A percentile compares a stretch with the other conserved stretches of the same genome.
phyloP scores from a whole-genome alignment of 2,113 vertebrate species.

The Serinus canaria region DNA sequence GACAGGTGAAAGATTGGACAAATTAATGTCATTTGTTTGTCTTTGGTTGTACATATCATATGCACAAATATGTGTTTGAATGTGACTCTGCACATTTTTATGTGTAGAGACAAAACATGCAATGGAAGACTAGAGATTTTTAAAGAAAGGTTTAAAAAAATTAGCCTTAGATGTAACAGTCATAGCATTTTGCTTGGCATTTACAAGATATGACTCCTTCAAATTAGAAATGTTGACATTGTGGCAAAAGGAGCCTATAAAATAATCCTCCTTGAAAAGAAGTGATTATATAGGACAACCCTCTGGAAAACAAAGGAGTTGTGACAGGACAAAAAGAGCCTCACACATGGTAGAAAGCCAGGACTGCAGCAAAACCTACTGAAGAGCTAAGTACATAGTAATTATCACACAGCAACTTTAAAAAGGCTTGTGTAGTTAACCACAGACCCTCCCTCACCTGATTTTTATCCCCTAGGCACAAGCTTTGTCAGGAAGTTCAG shows the following conservation, averaged over 20 bases:
- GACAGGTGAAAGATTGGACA: neutral
- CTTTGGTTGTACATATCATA: neutral
- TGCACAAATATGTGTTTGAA: neutral
- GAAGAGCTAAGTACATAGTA: neutral
- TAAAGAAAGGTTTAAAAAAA: neutral
- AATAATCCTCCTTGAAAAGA: neutral
- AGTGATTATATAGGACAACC: neutral
- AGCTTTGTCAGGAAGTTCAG: slow-evolving; percentile 19
- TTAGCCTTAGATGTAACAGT: neutral
- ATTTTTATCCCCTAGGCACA: slow-evolving; percentile 4
- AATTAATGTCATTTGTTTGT: neutral
- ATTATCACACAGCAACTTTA: slow-evolving; percentile 10
- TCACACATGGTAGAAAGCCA: neutral
- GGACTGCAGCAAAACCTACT: neutral
- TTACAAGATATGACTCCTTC: neutral
- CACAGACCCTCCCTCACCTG: neutral
- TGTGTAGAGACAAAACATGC: neutral
- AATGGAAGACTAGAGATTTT: neutral
- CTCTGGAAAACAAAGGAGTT: neutral
- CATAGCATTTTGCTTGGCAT: neutral
- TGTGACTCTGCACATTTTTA: neutral
- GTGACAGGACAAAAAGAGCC: neutral
- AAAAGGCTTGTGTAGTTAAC: slow-evolving; percentile 36
- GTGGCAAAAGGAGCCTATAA: neutral
- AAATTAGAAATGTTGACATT: neutral